Evolutionary conservation across 2,113 vertebrate species (phyloP), one percentile per base, ranked within the genome.

Genomic region (Ophthalmolycus amberensis): DNA sequence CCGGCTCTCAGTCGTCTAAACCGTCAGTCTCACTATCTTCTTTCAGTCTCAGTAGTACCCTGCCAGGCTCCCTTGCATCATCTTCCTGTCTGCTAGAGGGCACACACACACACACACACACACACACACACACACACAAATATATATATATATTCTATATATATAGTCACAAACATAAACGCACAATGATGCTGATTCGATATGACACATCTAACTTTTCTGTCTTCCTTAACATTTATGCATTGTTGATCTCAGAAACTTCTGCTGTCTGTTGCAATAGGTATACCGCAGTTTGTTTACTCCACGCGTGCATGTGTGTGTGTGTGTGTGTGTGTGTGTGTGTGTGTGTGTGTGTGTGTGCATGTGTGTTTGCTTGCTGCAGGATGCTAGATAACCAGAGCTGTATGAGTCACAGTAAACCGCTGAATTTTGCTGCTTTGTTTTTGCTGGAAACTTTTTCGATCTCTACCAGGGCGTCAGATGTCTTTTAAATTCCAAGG

Each of bases 401-500:
- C 29, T 81, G 60, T 42, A 22, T 90, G 81, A 90, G 77, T 93
- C 88, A 86, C 66, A 80, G 62, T 48, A 80, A 85, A 81, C 50
- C 22, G 62, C 67, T 46, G 58, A 73, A 84, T 84, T 56, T 88
- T 65, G 32, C 79, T 9, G 37, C n/a, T 73, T 85, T 84, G 66
- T 88, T 90, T 86, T 73, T 58, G 20, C 79, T n/a, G 40, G 58
- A 78, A 89, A 88, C 80, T 71, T 78, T 85, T 85, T 69, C 25
- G 0, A 29, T 73, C 42, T 75, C 60, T 32, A 65, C 3, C 48
- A 40, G 83, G 40, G 67, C 70, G 16, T 85, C 72, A 75, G 64
- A 80, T 76, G 20, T 83, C 72, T 74, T 89, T 93, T 87, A 72
- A 83, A 89, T 89, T 90, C 80, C 89, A 92, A 91, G 91, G 92